Conservation (phyloP, 2,888 invertebrate species). For the Ormyrus rosae region DNA sequence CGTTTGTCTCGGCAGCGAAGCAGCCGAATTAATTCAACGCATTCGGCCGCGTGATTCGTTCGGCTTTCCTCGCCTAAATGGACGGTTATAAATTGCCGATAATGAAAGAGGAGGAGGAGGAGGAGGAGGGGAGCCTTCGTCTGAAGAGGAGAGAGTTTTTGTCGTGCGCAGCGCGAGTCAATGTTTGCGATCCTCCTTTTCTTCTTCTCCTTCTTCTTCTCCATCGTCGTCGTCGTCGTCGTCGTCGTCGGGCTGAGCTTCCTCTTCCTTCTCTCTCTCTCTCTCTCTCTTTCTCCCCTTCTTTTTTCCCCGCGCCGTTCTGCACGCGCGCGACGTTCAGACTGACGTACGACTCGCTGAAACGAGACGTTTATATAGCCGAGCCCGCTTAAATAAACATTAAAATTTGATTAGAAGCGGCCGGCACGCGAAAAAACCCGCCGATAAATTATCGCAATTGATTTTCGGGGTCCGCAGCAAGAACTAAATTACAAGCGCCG, state of each 20-base stretch:
- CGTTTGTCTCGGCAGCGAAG: conserved; percentile 9
- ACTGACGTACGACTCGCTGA: not conserved
- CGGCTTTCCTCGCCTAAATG: conserved; percentile 58
- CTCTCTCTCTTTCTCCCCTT: conserved; percentile 6
- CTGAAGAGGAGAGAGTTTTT: conserved; percentile 21
- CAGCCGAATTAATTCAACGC: conserved; percentile 60
- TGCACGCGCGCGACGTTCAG: conserved; percentile 12
- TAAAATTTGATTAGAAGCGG: conserved; percentile 48
- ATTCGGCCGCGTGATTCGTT: conserved; percentile 59
- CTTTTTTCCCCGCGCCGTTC: not conserved
- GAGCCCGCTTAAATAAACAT: conserved; percentile 42
- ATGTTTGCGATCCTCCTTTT: conserved; percentile 17
- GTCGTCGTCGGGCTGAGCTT: not conserved
- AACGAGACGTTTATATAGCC: conserved; percentile 29
- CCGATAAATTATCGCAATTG: conserved; percentile 39
- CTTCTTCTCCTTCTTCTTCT: conserved; percentile 3
- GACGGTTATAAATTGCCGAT: conserved; percentile 61
- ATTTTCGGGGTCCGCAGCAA: conserved; percentile 32
- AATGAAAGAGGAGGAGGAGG: conserved; percentile 37
- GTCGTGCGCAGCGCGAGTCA: conserved; percentile 30
- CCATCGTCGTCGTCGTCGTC: too few relatives aligned
- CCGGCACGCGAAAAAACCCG: not conserved
- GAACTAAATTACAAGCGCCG: conserved; percentile 43
- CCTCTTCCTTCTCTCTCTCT: not conserved
- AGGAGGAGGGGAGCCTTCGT: not conserved